These are phyloP conservation scores for Drosophila phalerata DNA, from an alignment of 2,888 invertebrate genomes.

Conservation along the genomic window DNA sequence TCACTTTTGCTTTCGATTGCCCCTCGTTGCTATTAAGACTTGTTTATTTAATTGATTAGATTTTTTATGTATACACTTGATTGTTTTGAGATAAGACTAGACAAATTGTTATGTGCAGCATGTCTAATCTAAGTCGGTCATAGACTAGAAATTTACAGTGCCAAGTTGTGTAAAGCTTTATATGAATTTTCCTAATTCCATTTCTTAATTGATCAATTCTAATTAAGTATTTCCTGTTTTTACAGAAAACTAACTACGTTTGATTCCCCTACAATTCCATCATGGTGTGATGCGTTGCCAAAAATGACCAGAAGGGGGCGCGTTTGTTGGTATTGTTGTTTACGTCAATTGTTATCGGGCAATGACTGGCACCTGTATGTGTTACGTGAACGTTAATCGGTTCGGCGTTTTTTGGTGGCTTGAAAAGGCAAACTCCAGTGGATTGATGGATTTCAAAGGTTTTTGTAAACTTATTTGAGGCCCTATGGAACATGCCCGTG, in stretches of 20 bases:
- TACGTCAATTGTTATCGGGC: constrained; percentile 28
- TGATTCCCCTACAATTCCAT: background rate
- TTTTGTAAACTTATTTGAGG: constrained; percentile 21
- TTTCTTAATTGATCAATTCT: background rate
- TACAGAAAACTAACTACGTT: constrained; percentile 26
- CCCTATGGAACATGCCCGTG: constrained; percentile 82
- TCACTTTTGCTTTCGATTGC: constrained; percentile 8
- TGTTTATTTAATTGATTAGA: constrained; percentile 29
- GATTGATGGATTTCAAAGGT: constrained; percentile 4
- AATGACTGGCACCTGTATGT: constrained; percentile 40
- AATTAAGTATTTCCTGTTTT: constrained; percentile 14
- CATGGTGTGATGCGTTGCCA: background rate
- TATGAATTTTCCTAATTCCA: background rate
- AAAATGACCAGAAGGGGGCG: constrained; percentile 23
- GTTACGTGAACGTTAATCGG: constrained; percentile 22
- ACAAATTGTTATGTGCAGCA: constrained; percentile 33
- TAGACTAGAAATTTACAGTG: constrained; percentile 3
- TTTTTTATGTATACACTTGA: background rate
- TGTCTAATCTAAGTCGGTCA: constrained; percentile 25
- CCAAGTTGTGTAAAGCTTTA: background rate
- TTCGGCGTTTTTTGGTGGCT: constrained; percentile 7
- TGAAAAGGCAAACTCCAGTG: background rate
- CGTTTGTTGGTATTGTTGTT: constrained; percentile 11
- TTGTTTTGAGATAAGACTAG: constrained; percentile 37
- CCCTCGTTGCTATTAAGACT: constrained; percentile 8